Base-by-base conservation (phyloP, 1,140 invertebrate genomes). In the Nebria ingens region DNA sequence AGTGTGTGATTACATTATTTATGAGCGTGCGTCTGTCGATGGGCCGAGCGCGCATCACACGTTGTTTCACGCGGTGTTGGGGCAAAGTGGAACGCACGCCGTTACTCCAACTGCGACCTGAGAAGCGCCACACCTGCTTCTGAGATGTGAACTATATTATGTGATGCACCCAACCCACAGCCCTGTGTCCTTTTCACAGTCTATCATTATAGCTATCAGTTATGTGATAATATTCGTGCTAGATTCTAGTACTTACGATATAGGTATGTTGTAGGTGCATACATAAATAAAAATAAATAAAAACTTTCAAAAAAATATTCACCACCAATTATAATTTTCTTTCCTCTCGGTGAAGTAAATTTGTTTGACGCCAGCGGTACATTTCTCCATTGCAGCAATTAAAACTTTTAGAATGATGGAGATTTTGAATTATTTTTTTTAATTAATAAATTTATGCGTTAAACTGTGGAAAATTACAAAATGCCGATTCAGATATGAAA, bases 371-470 rank as follows among this genome's bases (percentile, higher is more conserved):
- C 40, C n/a, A n/a, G 40, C 40, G 25, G 25, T 34, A 34, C 25
- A 45, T 12, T 45, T 45, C n/a, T 45, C 40, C 40, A 45, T 45
- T 45, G 40, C 40, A 12, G 9, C 40, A 45, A 45, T 45, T 45
- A 45, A 45, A 45, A 45, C 40, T 45, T 45, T 45, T n/a, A 4
- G 3, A 45, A 45, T 45, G 40, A 45, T 17, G 6, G 15, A 45
- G 40, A 45, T 45, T 45, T 45, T 45, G 40, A 45, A 45, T 45
- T 45, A 45, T 45, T 45, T 45, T 45, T n/a, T 45, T 45, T 45
- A 45, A 45, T 45, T 45, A 45, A 45, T 45, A 45, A 45, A 45
- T 45, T 45, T 45, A 45, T 45, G 40, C 40, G 40, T 45, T 45
- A 45, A 45, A 45, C 40, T 45, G 40, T 45, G 40, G 40, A 17